Percentiles rank a stretch among this genome's conserved stretches.
These are phyloP conservation scores for Pocillopora grandis DNA, from an alignment of 92 coral and sea anemone genomes.

Conservation along the genomic window DNA sequence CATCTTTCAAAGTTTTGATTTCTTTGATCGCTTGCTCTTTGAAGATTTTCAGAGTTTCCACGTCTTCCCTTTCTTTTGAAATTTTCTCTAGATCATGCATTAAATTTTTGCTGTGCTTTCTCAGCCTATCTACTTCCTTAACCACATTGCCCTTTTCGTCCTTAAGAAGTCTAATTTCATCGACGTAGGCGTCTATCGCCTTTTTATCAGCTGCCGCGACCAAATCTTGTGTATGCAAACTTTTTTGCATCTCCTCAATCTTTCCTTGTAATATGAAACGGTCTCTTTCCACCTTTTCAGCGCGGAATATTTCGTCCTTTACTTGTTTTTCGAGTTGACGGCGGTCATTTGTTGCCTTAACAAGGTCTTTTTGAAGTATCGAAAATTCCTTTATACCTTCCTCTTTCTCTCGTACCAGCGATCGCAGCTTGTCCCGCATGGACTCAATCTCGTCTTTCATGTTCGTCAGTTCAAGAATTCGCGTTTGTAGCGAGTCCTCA, in stretches of 20 bases:
- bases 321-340: constrained; percentile 24
- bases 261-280: constrained; percentile 11
- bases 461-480: constrained; percentile 18
- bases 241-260: constrained; percentile 12
- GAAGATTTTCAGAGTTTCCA: constrained; percentile 3
- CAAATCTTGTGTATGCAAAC: constrained; percentile 12
- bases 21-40: constrained; percentile 26
- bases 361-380: constrained; percentile 12
- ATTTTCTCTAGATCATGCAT: constrained; percentile 22
- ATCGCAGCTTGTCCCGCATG: constrained; percentile 28
- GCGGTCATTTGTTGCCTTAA: constrained; percentile 19
- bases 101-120: constrained; percentile 20
- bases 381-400: neutral
- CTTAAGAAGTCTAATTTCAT: constrained; percentile 32
- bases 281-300: constrained; percentile 16
- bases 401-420: constrained; percentile 24
- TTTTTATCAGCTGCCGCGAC: constrained; percentile 34
- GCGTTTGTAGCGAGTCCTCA: constrained; percentile 31
- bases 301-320: constrained; percentile 29
- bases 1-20: constrained; percentile 10
- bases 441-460: constrained; percentile 33
- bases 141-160: constrained; percentile 2
- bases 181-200: constrained; percentile 21
- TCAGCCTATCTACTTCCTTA: constrained; percentile 11
- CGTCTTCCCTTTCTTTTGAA: constrained; percentile 9